phyloP scores from a whole-genome alignment of 2,888 invertebrate species.

The Ophion obscuratus region DNA sequence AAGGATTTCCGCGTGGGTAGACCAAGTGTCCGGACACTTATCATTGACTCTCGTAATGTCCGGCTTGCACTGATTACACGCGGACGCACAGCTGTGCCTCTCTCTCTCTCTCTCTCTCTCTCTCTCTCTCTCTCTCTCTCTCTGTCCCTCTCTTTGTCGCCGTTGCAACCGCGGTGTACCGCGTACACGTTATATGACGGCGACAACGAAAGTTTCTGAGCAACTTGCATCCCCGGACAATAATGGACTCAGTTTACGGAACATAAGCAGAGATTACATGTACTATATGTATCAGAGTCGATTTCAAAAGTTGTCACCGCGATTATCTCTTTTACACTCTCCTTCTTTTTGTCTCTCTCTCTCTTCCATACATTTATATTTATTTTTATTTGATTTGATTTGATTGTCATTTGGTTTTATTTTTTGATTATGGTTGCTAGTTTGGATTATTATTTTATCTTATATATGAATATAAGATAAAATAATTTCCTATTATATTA shows the following conservation, averaged over 20 bases:
- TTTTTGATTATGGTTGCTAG: too few relatives aligned
- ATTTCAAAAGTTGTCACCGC: conserved; percentile 59
- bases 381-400: too few relatives aligned
- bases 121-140: not conserved
- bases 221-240: conserved; percentile 22
- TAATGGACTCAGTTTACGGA: conserved; percentile 7
- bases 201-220: conserved; percentile 12
- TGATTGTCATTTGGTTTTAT: too few relatives aligned
- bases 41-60: conserved; percentile 63
- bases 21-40: conserved; percentile 48
- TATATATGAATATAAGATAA: too few relatives aligned
- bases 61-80: conserved; percentile 62
- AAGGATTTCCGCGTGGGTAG: conserved; percentile 51
- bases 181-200: not conserved
- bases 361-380: not conserved
- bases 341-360: conserved; percentile 18
- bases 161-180: not conserved
- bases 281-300: conserved; percentile 17
- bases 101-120: not conserved
- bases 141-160: not conserved
- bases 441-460: too few relatives aligned
- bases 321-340: conserved; percentile 27
- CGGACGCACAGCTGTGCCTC: conserved; percentile 49
- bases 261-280: conserved; percentile 38
- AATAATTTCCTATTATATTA: too few relatives aligned